Conservation (phyloP, 2,888 invertebrate genomes). For the Ophion obscuratus region DNA sequence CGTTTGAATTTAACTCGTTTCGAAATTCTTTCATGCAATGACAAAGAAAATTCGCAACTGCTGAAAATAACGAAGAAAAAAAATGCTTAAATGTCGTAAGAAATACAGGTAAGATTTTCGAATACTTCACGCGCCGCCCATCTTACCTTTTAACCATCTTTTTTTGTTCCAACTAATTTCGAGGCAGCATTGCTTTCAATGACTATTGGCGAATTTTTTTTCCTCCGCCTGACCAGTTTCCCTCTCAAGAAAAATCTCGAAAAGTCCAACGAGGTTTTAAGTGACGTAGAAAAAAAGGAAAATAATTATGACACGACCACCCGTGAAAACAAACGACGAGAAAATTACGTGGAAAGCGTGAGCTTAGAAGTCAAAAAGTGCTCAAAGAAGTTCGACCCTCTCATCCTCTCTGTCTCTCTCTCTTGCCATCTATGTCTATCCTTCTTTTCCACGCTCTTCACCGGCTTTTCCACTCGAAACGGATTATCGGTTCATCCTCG, state of each 20-base stretch:
- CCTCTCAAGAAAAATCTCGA: constrained; percentile 7
- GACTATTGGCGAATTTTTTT: constrained; percentile 30
- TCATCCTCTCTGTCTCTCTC: constrained; percentile 11
- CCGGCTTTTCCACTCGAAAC: constrained; percentile 60
- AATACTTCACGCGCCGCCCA: constrained; percentile 16
- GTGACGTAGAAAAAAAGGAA: constrained; percentile 46
- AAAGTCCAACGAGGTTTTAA: constrained; percentile 32
- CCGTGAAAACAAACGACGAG: constrained; percentile 63
- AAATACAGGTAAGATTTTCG: constrained; percentile 33
- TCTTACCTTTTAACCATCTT: not conserved
- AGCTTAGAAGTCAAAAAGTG: constrained; percentile 42
- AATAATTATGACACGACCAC: constrained; percentile 62
- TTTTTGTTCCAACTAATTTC: constrained; percentile 49
- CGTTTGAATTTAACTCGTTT: too few relatives aligned
- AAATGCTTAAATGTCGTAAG: constrained; percentile 35
- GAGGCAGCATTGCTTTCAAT: constrained; percentile 6
- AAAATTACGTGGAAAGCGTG: constrained; percentile 18
- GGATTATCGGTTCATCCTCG: constrained; percentile 61
- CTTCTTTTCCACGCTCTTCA: not conserved
- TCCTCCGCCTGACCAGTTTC: not conserved
- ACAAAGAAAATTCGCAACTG: not conserved
- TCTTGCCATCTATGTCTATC: too few relatives aligned
- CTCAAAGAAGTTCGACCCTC: constrained; percentile 20
- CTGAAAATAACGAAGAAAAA: not conserved
- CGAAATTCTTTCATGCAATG: too few relatives aligned